Base-by-base conservation (phyloP, 2,888 invertebrate genomes). In the Onthophagus sagittarius region DNA sequence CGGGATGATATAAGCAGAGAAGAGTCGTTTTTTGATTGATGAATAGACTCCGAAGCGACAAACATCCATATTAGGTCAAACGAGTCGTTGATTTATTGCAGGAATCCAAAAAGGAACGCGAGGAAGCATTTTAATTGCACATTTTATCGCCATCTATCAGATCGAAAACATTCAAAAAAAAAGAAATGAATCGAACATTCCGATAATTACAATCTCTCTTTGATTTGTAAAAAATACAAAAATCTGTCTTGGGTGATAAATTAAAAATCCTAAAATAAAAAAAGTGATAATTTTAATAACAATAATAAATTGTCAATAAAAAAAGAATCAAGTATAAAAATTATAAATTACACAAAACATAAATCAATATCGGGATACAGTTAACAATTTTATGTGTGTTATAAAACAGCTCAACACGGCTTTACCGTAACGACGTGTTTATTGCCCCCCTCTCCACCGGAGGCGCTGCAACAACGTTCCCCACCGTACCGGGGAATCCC, bases 361-460 rank as follows among this genome's bases (percentile, higher is more conserved):
- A 83, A 84, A 84, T 84, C 84, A 84, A 84, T 84, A 84, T 83
- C 79, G 81, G 82, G 82, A 81, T 82, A 84, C 83, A 82, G 83
- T 83, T 84, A 83, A 83, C 83, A 84, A 83, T 84, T 84, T 83
- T 83, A 84, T 83, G 82, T 53, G 39, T 81, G 81, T 81, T 83
- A 83, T 83, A 83, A 84, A 84, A 83, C 82, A 82, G 83, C 83
- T 82, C 82, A 83, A 82, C 84, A 83, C 82, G 82, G 84, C 84
- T 85, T 85, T 85, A 82, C 83, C 84, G 82, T 85, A 85, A 85
- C 84, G 85, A 85, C 80, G 84, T 85, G 85, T 85, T 85, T 85
- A 85, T 85, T 84, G 84, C 82, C 75, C 71, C 74, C 75, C 72
- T 71, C 75, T 63, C 69, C 65, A 15, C 64, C 79, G 23, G 23